Conservation (phyloP, 2,113 vertebrate genomes). For the Hypomesus transpacificus region DNA sequence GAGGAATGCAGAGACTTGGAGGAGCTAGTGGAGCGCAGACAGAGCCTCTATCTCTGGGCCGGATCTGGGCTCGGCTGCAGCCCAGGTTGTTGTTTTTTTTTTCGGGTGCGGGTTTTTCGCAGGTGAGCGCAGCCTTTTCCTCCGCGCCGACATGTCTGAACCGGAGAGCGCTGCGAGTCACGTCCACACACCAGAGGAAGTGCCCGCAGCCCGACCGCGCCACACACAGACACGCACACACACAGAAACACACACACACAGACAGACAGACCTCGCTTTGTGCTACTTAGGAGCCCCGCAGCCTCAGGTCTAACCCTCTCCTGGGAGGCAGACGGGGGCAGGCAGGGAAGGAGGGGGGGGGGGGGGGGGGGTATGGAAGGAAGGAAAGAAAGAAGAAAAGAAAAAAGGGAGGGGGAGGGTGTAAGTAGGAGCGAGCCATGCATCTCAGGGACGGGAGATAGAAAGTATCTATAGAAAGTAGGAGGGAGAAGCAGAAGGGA, state of each 20-base stretch:
- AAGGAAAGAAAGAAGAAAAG: background rate
- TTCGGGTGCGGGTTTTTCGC: slow-evolving; percentile 39
- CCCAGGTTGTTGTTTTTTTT: slow-evolving; percentile 1
- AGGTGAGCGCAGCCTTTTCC: slow-evolving; percentile 29
- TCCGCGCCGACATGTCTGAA: slow-evolving; percentile 53
- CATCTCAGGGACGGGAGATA: no score
- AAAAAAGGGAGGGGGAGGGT: no score
- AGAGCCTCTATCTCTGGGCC: background rate
- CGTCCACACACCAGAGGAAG: slow-evolving; percentile 35
- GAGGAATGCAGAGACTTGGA: slow-evolving; percentile 23
- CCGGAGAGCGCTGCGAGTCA: slow-evolving; percentile 41
- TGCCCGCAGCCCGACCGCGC: slow-evolving; percentile 18
- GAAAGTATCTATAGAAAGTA: no score
- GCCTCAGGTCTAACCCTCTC: background rate
- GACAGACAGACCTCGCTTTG: slow-evolving; percentile 1
- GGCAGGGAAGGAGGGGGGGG: background rate
- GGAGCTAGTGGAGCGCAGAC: slow-evolving; percentile 4
- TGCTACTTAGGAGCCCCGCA: background rate
- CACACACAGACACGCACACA: background rate
- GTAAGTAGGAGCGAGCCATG: no score
- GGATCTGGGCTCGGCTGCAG: slow-evolving; percentile 13
- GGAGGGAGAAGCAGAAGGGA: background rate
- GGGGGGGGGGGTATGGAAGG: background rate
- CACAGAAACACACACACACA: slow-evolving; percentile 13
- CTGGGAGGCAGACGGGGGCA: background rate